A percentile compares a stretch with the other conserved stretches of the same genome.
Conservation (phyloP, 2,888 invertebrate species). For the Anodontia alba region DNA sequence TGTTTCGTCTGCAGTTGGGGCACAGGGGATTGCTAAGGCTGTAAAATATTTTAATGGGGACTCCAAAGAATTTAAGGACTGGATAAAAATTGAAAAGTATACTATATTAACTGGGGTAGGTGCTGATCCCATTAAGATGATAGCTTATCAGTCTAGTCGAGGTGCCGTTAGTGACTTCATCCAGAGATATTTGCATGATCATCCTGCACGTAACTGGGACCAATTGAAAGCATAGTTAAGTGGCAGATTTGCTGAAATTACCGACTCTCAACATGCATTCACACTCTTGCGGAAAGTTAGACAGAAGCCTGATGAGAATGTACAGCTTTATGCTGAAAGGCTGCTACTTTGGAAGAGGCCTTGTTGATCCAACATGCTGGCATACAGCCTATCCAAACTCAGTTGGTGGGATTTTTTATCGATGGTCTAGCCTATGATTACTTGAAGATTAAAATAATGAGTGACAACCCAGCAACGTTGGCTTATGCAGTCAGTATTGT, state of each 20-base stretch:
- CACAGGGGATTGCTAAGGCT: background rate
- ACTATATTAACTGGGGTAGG: background rate
- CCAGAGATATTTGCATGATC: constrained; percentile 1
- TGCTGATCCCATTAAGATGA: background rate
- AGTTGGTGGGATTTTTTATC: too few species aligned
- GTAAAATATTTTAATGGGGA: background rate
- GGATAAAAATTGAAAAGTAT: constrained; percentile 9
- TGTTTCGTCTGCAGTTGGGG: background rate
- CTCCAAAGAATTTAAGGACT: background rate
- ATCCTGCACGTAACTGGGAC: too few species aligned
- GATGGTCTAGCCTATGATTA: background rate
- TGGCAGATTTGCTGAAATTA: too few species aligned
- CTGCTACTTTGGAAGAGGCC: background rate
- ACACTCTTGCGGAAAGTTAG: too few species aligned
- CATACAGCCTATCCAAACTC: background rate
- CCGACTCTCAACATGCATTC: too few species aligned
- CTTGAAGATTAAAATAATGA: constrained; percentile 4
- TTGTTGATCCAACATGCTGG: background rate
- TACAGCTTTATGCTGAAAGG: too few species aligned
- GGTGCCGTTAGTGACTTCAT: constrained; percentile 7
- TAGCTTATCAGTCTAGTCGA: too few species aligned
- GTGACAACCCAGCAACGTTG: background rate
- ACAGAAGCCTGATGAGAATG: too few species aligned
- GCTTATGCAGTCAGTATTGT: background rate
- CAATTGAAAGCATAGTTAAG: too few species aligned